Evolutionary conservation across 2,888 invertebrate species (phyloP).

Genomic region (Penaeus monodon): DNA sequence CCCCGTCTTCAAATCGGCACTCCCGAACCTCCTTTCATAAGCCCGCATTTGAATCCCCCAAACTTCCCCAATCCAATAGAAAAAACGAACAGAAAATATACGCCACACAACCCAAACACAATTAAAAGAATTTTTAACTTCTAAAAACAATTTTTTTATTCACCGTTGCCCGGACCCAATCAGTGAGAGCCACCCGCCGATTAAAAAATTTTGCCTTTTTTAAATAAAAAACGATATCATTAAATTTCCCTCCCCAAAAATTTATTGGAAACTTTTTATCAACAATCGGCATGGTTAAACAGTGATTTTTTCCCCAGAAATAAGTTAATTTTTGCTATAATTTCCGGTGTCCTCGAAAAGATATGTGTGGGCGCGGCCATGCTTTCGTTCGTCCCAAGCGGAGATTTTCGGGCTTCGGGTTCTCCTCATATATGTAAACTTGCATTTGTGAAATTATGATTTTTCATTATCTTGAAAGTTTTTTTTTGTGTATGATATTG

Average conservation of each 20-base stretch:
- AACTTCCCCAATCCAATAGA: background rate
- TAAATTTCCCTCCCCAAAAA: no score
- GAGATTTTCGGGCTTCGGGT: no score
- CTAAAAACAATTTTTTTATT: background rate
- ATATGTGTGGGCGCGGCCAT: constrained; percentile 1
- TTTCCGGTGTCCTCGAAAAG: constrained; percentile 12
- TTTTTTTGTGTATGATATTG: no score
- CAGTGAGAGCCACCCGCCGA: constrained; percentile 1
- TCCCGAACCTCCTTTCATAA: no score
- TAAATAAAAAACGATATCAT: background rate
- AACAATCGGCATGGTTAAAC: background rate
- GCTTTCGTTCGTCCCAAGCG: background rate
- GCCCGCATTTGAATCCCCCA: no score
- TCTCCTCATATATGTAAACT: no score
- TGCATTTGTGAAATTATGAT: no score
- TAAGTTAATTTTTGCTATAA: background rate
- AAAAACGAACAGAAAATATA: background rate
- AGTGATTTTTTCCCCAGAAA: background rate
- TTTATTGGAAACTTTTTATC: background rate
- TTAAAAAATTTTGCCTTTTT: background rate
- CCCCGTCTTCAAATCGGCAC: no score
- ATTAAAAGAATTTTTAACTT: background rate
- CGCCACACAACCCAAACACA: background rate
- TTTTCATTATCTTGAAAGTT: no score
- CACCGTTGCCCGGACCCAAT: background rate